Evolutionary conservation across 2,797 vertebrate genomes (phyloP).

Genomic region (Lacerta bilineata): DNA sequence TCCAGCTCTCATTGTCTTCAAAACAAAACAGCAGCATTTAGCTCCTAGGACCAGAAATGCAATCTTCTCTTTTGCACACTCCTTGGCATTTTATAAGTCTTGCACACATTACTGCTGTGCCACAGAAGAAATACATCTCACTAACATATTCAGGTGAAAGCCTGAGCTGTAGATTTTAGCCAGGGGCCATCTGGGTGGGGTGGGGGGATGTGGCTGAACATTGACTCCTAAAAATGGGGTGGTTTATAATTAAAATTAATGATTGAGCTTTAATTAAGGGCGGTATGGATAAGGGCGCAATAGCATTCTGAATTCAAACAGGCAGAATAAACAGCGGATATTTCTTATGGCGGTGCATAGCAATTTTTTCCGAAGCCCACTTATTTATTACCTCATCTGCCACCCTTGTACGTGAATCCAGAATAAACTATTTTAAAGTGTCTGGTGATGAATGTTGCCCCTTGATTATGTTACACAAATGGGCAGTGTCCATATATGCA

Average conservation of each 20-base stretch:
- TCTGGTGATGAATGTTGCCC: background rate
- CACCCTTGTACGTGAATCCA: conserved; percentile 26
- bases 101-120: background rate
- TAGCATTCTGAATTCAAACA: conserved; percentile 27
- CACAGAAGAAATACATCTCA: background rate
- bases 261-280: conserved; percentile 38
- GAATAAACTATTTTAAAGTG: conserved; percentile 30
- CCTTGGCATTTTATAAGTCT: conserved; percentile 13
- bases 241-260: conserved; percentile 55
- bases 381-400: conserved; percentile 33
- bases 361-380: conserved; percentile 9
- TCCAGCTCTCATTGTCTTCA: background rate
- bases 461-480: conserved; percentile 39
- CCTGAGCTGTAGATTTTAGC: background rate
- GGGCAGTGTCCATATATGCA: background rate
- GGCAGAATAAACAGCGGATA: background rate
- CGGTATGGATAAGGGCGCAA: conserved; percentile 19
- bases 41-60: background rate
- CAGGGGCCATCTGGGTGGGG: background rate
- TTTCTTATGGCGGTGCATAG: conserved; percentile 37
- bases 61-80: conserved; percentile 6
- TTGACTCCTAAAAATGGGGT: conserved; percentile 35
- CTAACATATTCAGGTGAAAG: conserved; percentile 37
- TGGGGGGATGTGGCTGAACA: background rate
- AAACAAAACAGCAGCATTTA: background rate